These are phyloP conservation scores for Egretta garzetta DNA, from an alignment of 2,113 vertebrate genomes.

Conservation along the genomic window DNA sequence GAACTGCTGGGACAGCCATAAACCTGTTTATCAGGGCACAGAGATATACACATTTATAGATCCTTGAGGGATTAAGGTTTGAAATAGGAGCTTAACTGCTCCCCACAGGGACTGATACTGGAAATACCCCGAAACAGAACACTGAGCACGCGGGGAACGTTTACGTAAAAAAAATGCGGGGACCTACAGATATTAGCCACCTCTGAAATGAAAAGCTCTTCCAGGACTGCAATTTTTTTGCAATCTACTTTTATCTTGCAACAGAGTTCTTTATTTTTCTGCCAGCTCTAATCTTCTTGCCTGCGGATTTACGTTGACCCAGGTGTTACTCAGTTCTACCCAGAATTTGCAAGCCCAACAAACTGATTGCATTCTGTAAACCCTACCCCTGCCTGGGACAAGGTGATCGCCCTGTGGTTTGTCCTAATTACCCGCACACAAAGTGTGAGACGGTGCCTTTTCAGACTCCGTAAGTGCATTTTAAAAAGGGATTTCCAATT, in stretches of 20 bases:
- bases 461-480: neutral
- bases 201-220: neutral
- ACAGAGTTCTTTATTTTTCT: neutral
- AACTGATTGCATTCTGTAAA: neutral
- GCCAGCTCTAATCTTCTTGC: constrained; percentile 22
- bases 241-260: neutral
- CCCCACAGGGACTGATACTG: neutral
- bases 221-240: neutral
- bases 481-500: neutral
- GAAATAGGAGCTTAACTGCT: constrained; percentile 14
- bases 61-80: neutral
- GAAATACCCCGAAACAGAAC: neutral
- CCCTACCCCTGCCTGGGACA: neutral
- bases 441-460: neutral
- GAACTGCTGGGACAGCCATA: neutral
- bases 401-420: neutral
- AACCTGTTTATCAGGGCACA: neutral
- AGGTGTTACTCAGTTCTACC: neutral
- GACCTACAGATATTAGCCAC: neutral
- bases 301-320: neutral
- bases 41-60: neutral
- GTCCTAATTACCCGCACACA: neutral
- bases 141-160: neutral
- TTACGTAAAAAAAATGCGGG: neutral
- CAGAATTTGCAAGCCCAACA: neutral